Evolutionary conservation across 2,888 invertebrate species (phyloP).

Genomic region (Apamea sordens): DNA sequence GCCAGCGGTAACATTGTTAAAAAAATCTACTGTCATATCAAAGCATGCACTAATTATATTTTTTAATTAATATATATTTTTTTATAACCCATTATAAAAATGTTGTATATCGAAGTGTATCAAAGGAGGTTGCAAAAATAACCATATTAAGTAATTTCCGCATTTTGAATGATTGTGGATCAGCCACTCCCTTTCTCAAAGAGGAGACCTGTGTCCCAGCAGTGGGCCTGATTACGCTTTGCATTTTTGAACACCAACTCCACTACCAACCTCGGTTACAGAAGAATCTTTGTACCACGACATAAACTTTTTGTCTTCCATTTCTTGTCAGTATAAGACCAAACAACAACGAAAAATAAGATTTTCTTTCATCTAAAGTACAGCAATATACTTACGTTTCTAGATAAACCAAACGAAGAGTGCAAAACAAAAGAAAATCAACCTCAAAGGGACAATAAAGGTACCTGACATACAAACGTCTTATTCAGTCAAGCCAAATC

Average conservation of each 20-base stretch:
- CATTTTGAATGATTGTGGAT: too few species aligned
- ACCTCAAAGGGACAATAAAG: slow-evolving; percentile 23
- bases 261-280: not conserved
- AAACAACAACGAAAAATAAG: not conserved
- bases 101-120: not conserved
- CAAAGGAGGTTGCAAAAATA: not conserved
- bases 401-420: slow-evolving; percentile 16
- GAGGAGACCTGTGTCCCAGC: too few species aligned
- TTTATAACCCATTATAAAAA: not conserved
- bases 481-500: slow-evolving; percentile 21
- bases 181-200: too few species aligned
- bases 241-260: not conserved
- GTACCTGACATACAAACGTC: slow-evolving; percentile 36
- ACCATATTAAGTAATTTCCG: not conserved
- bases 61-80: not conserved
- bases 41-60: not conserved
- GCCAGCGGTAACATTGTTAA: too few species aligned
- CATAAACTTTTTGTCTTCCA: too few species aligned
- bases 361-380: not conserved
- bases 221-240: too few species aligned
- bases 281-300: too few species aligned
- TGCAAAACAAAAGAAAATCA: slow-evolving; percentile 19
- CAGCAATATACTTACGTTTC: not conserved
- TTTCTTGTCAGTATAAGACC: not conserved
- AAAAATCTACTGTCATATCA: too few species aligned